phyloP scores from a whole-genome alignment of 2,113 vertebrate species.

The Microtus pennsylvanicus region DNA sequence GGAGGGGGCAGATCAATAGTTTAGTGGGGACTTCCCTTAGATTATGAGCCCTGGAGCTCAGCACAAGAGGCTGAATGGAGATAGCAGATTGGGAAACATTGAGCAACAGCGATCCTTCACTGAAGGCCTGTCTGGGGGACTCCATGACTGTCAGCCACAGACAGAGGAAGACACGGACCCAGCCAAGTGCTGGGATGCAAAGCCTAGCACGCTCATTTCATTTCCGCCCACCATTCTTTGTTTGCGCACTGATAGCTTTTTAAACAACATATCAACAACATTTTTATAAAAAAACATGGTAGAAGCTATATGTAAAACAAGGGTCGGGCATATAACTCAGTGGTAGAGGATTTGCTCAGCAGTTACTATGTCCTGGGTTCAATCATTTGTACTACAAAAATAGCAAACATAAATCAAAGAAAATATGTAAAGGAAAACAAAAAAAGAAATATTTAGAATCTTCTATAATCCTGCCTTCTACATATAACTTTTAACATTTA shows the following conservation, averaged over 20 bases:
- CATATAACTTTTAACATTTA: not conserved
- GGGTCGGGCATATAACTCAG: not conserved
- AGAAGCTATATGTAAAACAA: not conserved
- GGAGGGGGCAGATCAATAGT: not conserved
- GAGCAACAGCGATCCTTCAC: not conserved
- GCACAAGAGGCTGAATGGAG: not conserved
- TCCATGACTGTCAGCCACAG: not conserved
- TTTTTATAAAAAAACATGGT: not conserved
- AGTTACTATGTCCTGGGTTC: not conserved
- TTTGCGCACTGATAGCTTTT: not conserved
- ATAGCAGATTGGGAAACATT: not conserved
- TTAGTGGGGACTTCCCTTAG: slow-evolving; percentile 26
- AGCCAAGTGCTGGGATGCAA: not conserved
- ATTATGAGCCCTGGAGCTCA: slow-evolving; percentile 16
- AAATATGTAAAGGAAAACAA: slow-evolving; percentile 9
- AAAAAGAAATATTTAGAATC: slow-evolving; percentile 18
- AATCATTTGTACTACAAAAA: not conserved
- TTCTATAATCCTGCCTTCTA: not conserved
- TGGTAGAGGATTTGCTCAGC: not conserved
- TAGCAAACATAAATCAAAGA: not conserved
- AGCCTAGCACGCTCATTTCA: not conserved
- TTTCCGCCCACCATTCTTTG: not conserved
- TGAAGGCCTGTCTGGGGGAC: not conserved
- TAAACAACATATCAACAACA: not conserved
- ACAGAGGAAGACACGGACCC: not conserved